Base-by-base conservation (phyloP, 2,888 invertebrate species). In the Phoronis australis region DNA sequence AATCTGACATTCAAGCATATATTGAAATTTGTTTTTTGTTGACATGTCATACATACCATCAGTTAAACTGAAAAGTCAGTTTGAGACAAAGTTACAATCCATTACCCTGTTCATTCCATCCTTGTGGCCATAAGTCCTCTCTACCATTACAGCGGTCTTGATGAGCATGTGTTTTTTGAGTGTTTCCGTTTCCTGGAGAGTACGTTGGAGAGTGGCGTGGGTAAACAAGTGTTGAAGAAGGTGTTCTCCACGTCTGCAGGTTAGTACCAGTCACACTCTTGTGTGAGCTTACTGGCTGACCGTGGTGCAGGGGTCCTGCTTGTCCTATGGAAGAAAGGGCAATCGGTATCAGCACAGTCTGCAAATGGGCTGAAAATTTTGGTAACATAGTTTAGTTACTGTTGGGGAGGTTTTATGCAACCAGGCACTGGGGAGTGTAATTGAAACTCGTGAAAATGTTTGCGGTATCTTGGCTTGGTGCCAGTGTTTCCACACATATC, bases 161-260 rank as follows among this genome's bases (percentile, higher is more conserved):
- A 84, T 64, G 85, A 85, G 60, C 82, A 82, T 57, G 82, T 83
- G 42, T 69, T 84, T 38, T 82, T 83, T 54, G 83, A 84, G 55
- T 83, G 88, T 78, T 80, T 90, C 22, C 87, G 86, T 63, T 92
- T 90, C 66, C 87, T 93, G 84, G 90, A 91, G 71, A 85, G 85
- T 65, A 84, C 91, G 57, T 75, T 94, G 22, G 91, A 92, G 47
- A 88, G 88, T 54, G 83, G 87, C 0, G 83, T 87, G 0, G 92
- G 91, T 0, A 83, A 87, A 55, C 83, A 85, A 63, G 92, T 93
- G 0, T 83, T 92, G 65, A 87, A 90, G 64, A 82, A 83, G 50
- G 90, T 92, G 66, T 92, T 92, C 67, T 60, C 71, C 20, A 64
- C 68, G 43, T 61, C 64, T 44, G 65, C 64, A 53, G 71, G 75